Evolutionary conservation across 1,140 invertebrate species (phyloP), one percentile per base, ranked within the genome.

Genomic region (Drosophila pachea): DNA sequence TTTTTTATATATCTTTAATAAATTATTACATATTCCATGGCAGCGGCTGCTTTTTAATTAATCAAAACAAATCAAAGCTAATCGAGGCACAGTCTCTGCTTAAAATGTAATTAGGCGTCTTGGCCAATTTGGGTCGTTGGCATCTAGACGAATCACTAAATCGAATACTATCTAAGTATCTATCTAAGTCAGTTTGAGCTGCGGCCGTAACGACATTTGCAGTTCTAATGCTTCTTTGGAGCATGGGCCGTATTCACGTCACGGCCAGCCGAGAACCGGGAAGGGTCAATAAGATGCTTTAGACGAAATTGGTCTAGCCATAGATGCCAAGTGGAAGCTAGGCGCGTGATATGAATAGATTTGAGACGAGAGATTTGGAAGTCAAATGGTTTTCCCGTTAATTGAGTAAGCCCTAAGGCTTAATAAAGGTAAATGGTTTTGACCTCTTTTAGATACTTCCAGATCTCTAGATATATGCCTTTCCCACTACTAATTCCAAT

Each of bases 151-250:
- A 49, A 12, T 54, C n/a, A 42, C n/a, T 14, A 43, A 2, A 40
- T n/a, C 4, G 11, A n/a, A 7, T 43, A 4, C 40, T 42, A 42
- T 42, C 40, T 42, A 42, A 42, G 11, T 12, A 12, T 22, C 22
- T 43, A 43, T 40, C 35, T 32, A 36, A 47, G 11, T 48, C 40
- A 36, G 36, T 11, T 32, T 31, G 22, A 42, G 43, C 16, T 11
- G 7, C 31, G 29, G 35, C 22, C 9, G 11, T 61, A 65, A 68
- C 67, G 73, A 56, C 70, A 71, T 68, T 33, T 0, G 78, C 78
- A 82, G 75, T 82, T 82, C 67, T 82, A 82, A 68, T 62, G 78
- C 78, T 82, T 82, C 77, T 43, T 48, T 45, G 12, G n/a, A 11
- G 14, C 43, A 22, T 22, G 7, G 0, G 52, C 45, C 7, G 14